Evolutionary conservation across 2,888 invertebrate genomes (phyloP).

Genomic region (Mimachlamys varia): DNA sequence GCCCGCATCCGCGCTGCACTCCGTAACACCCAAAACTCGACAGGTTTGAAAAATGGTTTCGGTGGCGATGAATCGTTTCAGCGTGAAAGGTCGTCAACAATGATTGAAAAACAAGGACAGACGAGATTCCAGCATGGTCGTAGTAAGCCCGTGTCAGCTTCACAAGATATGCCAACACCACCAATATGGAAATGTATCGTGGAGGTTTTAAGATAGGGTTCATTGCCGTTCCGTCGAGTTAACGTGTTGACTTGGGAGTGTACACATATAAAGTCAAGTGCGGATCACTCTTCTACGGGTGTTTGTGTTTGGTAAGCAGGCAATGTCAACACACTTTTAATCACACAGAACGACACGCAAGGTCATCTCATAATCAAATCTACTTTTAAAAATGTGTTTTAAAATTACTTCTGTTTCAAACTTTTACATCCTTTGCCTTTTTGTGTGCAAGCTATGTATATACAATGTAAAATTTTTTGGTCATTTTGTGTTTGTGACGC

Average conservation of each 20-base stretch:
- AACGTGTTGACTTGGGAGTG: constrained; percentile 7
- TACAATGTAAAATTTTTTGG: neutral
- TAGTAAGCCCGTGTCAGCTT: neutral
- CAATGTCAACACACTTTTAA: neutral
- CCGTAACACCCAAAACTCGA: constrained; percentile 11
- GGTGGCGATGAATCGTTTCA: neutral
- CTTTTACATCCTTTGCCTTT: neutral
- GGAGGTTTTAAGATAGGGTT: neutral
- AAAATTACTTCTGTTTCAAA: neutral
- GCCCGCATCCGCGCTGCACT: neutral
- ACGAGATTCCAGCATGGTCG: neutral
- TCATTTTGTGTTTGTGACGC: neutral
- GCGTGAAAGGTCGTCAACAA: constrained; percentile 17
- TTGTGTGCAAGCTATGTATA: neutral
- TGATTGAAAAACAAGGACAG: neutral
- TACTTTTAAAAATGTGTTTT: neutral
- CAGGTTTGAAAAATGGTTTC: constrained; percentile 26
- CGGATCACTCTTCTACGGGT: neutral
- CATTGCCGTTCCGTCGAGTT: neutral
- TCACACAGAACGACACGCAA: neutral
- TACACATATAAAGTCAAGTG: constrained; percentile 9
- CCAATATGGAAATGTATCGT: neutral
- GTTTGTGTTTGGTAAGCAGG: neutral
- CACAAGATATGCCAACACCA: neutral
- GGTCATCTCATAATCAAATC: neutral